phyloP scores from a whole-genome alignment of 2,113 vertebrate genomes.

The Stegostoma tigrinum region DNA sequence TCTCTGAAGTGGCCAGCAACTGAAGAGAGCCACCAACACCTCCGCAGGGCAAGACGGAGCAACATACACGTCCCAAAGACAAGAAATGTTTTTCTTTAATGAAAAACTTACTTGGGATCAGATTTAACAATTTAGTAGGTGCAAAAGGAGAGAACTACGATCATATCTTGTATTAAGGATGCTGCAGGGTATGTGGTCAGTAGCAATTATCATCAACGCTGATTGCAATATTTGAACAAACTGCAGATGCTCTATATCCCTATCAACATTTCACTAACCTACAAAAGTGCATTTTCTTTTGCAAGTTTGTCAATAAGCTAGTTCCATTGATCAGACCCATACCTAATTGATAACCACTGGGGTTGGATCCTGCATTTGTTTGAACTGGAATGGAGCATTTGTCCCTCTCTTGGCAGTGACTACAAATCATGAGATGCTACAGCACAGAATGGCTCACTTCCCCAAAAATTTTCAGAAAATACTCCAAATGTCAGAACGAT shows the following conservation, averaged over 20 bases:
- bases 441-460: not conserved
- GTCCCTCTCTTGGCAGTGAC: not conserved
- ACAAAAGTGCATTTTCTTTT: slow-evolving; percentile 14
- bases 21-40: not conserved
- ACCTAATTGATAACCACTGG: not conserved
- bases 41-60: not conserved
- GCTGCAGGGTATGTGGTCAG: too few species aligned
- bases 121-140: not conserved
- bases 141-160: not conserved
- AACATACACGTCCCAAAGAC: not conserved
- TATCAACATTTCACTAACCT: not conserved
- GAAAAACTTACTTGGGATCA: not conserved
- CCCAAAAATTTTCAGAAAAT: not conserved
- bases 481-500: not conserved
- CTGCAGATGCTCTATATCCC: not conserved
- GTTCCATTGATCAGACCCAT: not conserved
- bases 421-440: not conserved
- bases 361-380: not conserved
- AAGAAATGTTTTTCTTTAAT: not conserved
- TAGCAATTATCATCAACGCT: not conserved
- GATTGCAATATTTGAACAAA: not conserved
- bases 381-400: not conserved
- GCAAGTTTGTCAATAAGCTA: not conserved
- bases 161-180: too few species aligned
- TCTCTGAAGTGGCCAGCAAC: not conserved